phyloP scores from a whole-genome alignment of 2,888 invertebrate species.

The Parthenolecanium corni region DNA sequence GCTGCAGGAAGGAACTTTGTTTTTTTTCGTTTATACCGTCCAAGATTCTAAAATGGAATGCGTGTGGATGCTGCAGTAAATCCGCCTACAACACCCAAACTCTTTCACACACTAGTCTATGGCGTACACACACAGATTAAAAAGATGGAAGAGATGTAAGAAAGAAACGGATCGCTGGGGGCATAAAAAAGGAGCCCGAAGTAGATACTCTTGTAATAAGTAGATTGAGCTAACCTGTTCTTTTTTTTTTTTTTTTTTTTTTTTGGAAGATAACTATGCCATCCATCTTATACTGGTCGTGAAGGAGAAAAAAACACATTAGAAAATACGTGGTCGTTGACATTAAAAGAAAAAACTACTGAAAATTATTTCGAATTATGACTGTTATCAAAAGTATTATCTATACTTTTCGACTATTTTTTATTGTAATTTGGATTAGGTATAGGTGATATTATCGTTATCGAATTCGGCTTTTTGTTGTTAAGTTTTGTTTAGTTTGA shows the following conservation, averaged over 20 bases:
- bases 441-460: neutral
- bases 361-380: conserved; percentile 26
- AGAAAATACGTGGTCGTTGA: conserved; percentile 28
- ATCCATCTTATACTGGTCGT: conserved; percentile 25
- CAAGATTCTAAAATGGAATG: conserved; percentile 6
- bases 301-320: conserved; percentile 24
- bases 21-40: neutral
- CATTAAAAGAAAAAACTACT: conserved; percentile 27
- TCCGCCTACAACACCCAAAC: conserved; percentile 27
- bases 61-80: conserved; percentile 9
- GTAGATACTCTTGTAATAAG: conserved; percentile 26
- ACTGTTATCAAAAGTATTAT: conserved; percentile 23
- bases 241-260: no score
- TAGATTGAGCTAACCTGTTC: conserved; percentile 27
- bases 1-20: conserved; percentile 2
- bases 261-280: conserved; percentile 23
- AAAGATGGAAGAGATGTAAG: neutral
- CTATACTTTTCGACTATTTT: neutral
- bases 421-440: neutral
- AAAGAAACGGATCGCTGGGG: neutral
- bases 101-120: neutral
- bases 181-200: conserved; percentile 1
- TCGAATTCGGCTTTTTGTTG: neutral
- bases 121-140: conserved; percentile 8
- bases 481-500: no score